phyloP scores from a whole-genome alignment of 2,888 invertebrate species.

The Liodrosophila aerea region DNA sequence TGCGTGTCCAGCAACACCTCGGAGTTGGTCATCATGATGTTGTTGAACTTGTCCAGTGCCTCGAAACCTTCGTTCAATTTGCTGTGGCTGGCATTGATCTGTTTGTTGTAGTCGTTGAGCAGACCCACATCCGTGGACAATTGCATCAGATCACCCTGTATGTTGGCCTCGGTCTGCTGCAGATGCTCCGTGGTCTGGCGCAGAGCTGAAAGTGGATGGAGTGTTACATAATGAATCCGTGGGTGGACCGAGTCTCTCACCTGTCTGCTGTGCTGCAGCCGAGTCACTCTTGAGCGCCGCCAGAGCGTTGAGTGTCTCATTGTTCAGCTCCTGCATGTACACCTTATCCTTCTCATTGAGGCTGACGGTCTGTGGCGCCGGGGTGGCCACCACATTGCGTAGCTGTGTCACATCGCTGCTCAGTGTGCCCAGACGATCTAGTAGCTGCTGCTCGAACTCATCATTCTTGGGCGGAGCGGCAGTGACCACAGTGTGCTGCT shows the following conservation, averaged over 20 bases:
- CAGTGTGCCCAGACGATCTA: conserved; percentile 82
- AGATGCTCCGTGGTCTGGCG: conserved; percentile 83
- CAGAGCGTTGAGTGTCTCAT: conserved; percentile 85
- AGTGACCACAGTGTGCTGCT: conserved; percentile 70
- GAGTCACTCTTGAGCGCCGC: conserved; percentile 84
- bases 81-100: conserved; percentile 84
- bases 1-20: conserved; percentile 93
- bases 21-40: conserved; percentile 90
- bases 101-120: conserved; percentile 84
- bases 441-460: conserved; percentile 82
- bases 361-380: conserved; percentile 33
- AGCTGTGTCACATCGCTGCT: conserved; percentile 81
- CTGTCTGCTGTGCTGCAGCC: conserved; percentile 82
- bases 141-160: conserved; percentile 83
- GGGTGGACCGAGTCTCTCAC: too few relatives aligned
- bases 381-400: conserved; percentile 68
- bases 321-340: conserved; percentile 84
- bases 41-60: conserved; percentile 87
- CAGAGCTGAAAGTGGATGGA: conserved; percentile 78
- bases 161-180: conserved; percentile 84
- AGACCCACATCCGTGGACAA: conserved; percentile 84
- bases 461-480: conserved; percentile 78
- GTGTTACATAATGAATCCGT: neutral
- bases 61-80: conserved; percentile 84
- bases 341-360: conserved; percentile 82